These are phyloP conservation scores for Conus ventricosus DNA, from an alignment of 1,140 invertebrate species.

Conservation along the genomic window DNA sequence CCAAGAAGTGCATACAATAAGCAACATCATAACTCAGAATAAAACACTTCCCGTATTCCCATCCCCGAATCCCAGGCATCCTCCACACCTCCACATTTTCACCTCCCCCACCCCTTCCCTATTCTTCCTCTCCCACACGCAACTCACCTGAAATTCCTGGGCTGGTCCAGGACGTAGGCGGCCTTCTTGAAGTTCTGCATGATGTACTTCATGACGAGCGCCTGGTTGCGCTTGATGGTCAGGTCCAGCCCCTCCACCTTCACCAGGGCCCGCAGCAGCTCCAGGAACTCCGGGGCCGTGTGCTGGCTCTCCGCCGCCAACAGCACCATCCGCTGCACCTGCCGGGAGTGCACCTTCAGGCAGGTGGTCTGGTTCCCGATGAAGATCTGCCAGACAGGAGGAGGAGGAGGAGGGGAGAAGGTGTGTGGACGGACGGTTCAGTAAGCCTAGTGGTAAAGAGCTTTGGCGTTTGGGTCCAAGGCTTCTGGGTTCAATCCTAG, in stretches of 20 bases:
- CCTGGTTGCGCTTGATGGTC: conserved; percentile 74
- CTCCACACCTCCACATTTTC: no score
- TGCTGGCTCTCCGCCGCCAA: conserved; percentile 68
- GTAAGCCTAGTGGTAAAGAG: not conserved
- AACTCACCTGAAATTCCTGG: conserved; percentile 59
- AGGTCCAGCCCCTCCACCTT: conserved; percentile 73
- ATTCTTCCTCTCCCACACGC: no score
- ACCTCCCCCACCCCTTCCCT: no score
- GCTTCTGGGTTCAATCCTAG: no score
- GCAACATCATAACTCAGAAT: no score
- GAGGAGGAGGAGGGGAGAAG: not conserved
- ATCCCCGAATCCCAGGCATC: no score
- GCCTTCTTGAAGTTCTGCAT: conserved; percentile 74
- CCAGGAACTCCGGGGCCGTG: conserved; percentile 72
- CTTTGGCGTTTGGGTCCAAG: no score
- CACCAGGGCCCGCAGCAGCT: conserved; percentile 70
- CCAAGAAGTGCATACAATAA: no score
- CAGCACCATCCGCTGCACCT: conserved; percentile 72
- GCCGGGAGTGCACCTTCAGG: conserved; percentile 70
- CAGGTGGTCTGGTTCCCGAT: conserved; percentile 72
- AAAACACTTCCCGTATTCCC: no score
- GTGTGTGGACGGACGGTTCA: not conserved
- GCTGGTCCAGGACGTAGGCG: conserved; percentile 72
- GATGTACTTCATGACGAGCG: conserved; percentile 74
- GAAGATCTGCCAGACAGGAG: conserved; percentile 63